Conservation (phyloP, 2,888 invertebrate species). For the Drosophila hawaiiensis region DNA sequence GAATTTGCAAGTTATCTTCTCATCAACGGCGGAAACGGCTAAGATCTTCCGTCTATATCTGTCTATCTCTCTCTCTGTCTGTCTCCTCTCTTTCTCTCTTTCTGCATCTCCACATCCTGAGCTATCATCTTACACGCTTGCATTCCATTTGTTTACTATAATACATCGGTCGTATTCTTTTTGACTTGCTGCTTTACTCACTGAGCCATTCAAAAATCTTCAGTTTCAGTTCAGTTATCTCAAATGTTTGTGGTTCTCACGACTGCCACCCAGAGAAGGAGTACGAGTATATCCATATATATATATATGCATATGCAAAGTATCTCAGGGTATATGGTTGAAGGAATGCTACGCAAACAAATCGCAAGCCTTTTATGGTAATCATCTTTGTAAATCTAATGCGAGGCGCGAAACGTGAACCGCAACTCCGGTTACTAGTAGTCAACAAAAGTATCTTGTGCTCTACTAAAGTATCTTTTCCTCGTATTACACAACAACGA, state of each 20-base stretch:
- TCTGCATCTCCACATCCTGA: slow-evolving; percentile 40
- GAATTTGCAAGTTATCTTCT: background rate
- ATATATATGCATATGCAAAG: background rate
- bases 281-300: background rate
- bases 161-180: slow-evolving; percentile 15
- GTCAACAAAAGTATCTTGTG: background rate
- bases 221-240: slow-evolving; percentile 1
- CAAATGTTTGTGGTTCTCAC: slow-evolving; percentile 25
- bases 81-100: background rate
- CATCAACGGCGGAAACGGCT: background rate
- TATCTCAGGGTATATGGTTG: slow-evolving; percentile 31
- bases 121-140: slow-evolving; percentile 37
- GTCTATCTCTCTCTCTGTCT: background rate
- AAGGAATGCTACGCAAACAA: slow-evolving; percentile 51
- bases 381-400: slow-evolving; percentile 14
- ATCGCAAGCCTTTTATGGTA: slow-evolving; percentile 15
- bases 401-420: background rate
- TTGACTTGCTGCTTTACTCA: slow-evolving; percentile 1
- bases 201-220: slow-evolving; percentile 24
- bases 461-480: background rate
- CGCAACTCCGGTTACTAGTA: background rate
- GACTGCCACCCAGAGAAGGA: slow-evolving; percentile 15
- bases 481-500: slow-evolving; percentile 5
- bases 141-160: slow-evolving; percentile 43
- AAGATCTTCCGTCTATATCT: too few species aligned